Evolutionary conservation across 2,113 vertebrate genomes (phyloP).

Genomic region (Sinocyclocheilus anshuiensis): DNA sequence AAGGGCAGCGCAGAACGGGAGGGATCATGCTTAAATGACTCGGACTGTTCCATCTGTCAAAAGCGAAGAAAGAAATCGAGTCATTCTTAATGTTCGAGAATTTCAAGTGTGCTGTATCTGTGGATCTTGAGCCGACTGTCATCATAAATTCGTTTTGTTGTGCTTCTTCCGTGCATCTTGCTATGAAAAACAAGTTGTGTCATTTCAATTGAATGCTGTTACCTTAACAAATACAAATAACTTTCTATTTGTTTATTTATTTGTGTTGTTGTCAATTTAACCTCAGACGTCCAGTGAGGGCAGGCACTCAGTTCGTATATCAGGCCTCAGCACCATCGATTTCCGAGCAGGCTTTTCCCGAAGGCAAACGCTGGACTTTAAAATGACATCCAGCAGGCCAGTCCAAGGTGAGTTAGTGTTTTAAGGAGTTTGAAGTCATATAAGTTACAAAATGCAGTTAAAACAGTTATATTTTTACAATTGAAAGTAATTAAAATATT

Average conservation of each 20-base stretch:
- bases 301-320: conserved; percentile 92
- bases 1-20: conserved; percentile 39
- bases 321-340: conserved; percentile 96
- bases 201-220: neutral
- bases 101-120: neutral
- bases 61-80: conserved; percentile 11
- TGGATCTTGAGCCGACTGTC: conserved; percentile 2
- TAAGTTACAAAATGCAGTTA: neutral
- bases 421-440: conserved; percentile 16
- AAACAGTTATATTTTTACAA: neutral
- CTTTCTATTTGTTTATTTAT: neutral
- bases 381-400: conserved; percentile 86
- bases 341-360: conserved; percentile 93
- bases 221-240: neutral
- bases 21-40: conserved; percentile 23
- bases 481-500: neutral
- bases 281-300: conserved; percentile 88
- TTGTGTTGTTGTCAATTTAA: conserved; percentile 17
- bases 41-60: neutral
- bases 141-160: conserved; percentile 4
- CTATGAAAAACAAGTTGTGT: neutral
- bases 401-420: conserved; percentile 85
- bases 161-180: neutral
- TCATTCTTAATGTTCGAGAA: neutral
- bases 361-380: conserved; percentile 89